Conservation (phyloP, 2,888 invertebrate genomes). For the Anoncus sp. region DNA sequence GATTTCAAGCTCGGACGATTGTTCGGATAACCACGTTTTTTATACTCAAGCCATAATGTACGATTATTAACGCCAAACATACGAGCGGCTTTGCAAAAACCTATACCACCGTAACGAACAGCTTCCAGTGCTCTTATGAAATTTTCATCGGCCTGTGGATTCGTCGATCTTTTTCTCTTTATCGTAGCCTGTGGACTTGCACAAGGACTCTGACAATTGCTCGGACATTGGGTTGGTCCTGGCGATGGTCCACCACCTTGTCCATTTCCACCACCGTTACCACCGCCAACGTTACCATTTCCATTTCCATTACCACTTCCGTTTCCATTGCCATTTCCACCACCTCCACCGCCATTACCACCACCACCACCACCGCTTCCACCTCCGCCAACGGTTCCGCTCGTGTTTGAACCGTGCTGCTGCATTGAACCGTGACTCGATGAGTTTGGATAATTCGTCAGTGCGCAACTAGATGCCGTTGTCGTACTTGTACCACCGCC, state of each 20-base stretch:
- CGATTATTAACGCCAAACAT: slow-evolving; percentile 94
- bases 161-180: slow-evolving; percentile 90
- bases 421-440: slow-evolving; percentile 81
- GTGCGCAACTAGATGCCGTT: slow-evolving; percentile 80
- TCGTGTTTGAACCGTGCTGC: slow-evolving; percentile 80
- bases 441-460: slow-evolving; percentile 78
- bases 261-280: slow-evolving; percentile 47
- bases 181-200: slow-evolving; percentile 82
- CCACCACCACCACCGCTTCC: slow-evolving; percentile 34
- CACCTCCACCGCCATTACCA: slow-evolving; percentile 76
- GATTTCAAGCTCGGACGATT: slow-evolving; percentile 91
- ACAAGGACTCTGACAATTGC: slow-evolving; percentile 81
- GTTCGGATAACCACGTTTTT: slow-evolving; percentile 93
- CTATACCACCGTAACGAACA: slow-evolving; percentile 92
- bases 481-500: slow-evolving; percentile 83
- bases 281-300: slow-evolving; percentile 56
- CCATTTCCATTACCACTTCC: slow-evolving; percentile 71
- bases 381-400: slow-evolving; percentile 75
- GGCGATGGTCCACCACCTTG: slow-evolving; percentile 80
- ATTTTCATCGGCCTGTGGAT: slow-evolving; percentile 93
- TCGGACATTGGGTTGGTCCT: slow-evolving; percentile 78
- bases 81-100: slow-evolving; percentile 93
- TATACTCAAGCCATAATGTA: slow-evolving; percentile 93
- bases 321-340: slow-evolving; percentile 65
- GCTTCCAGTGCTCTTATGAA: slow-evolving; percentile 93